Conservation (phyloP, 2,888 invertebrate genomes). For the Dasypogon diadema region DNA sequence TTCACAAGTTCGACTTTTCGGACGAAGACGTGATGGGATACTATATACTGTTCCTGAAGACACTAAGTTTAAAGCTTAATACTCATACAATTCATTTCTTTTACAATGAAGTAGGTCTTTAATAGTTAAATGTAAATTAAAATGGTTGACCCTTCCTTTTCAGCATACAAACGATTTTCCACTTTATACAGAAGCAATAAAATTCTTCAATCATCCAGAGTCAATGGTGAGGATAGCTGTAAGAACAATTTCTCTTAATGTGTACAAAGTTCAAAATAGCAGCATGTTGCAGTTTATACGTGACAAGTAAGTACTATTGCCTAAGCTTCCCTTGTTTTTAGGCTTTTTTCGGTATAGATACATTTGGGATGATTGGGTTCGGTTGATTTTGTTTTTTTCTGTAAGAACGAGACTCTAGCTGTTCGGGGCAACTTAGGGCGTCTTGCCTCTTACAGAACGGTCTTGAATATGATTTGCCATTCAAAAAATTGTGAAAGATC, state of each 20-base stretch:
- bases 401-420: no score
- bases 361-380: no score
- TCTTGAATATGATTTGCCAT: no score
- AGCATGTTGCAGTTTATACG: conserved; percentile 96
- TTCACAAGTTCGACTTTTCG: conserved; percentile 99
- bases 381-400: no score
- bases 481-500: no score
- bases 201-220: conserved; percentile 99
- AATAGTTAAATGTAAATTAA: background rate
- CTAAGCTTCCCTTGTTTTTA: no score
- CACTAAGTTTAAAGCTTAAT: conserved; percentile 96
- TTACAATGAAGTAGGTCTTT: conserved; percentile 84
- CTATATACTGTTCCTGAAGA: conserved; percentile 99
- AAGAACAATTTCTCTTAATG: conserved; percentile 95
- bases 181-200: conserved; percentile 98
- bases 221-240: conserved; percentile 99
- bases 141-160: conserved; percentile 20
- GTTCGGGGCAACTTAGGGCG: no score
- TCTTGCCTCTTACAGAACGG: no score
- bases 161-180: conserved; percentile 98
- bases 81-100: conserved; percentile 99
- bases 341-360: no score
- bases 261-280: conserved; percentile 92
- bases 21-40: conserved; percentile 99
- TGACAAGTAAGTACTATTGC: conserved; percentile 77